phyloP scores from a whole-genome alignment of 2,113 vertebrate species.

The Rhinopomastus cyanomelas region DNA sequence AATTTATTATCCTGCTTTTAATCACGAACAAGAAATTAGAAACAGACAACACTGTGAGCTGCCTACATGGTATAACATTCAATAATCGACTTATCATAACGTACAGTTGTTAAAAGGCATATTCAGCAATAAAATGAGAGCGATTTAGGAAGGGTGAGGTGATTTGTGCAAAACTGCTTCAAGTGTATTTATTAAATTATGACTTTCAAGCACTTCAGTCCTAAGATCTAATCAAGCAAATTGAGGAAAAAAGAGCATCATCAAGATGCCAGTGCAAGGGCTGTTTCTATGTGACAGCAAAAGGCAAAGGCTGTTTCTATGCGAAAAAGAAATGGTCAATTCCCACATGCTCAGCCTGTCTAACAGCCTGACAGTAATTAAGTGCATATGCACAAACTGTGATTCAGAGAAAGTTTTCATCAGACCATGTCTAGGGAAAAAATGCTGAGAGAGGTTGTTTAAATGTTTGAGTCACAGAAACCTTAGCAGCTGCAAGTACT shows the following conservation, averaged over 20 bases:
- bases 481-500: neutral
- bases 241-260: neutral
- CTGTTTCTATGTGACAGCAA: neutral
- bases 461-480: conserved; percentile 40
- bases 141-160: neutral
- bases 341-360: conserved; percentile 9
- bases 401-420: conserved; percentile 7
- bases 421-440: neutral
- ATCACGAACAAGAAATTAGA: neutral
- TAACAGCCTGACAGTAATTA: conserved; percentile 29
- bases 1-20: neutral
- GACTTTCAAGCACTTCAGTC: conserved; percentile 33
- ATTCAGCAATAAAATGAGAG: conserved; percentile 39
- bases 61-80: neutral
- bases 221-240: conserved; percentile 33
- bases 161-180: conserved; percentile 9
- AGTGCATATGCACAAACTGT: neutral
- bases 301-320: conserved; percentile 10
- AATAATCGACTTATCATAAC: conserved; percentile 23
- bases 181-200: conserved; percentile 34
- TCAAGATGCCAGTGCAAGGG: conserved; percentile 1
- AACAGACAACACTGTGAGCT: neutral
- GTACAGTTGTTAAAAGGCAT: conserved; percentile 33
- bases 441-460: conserved; percentile 1
- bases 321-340: conserved; percentile 29